Evolutionary conservation across 2,888 invertebrate species (phyloP).

Genomic region (Leuctra nigra): DNA sequence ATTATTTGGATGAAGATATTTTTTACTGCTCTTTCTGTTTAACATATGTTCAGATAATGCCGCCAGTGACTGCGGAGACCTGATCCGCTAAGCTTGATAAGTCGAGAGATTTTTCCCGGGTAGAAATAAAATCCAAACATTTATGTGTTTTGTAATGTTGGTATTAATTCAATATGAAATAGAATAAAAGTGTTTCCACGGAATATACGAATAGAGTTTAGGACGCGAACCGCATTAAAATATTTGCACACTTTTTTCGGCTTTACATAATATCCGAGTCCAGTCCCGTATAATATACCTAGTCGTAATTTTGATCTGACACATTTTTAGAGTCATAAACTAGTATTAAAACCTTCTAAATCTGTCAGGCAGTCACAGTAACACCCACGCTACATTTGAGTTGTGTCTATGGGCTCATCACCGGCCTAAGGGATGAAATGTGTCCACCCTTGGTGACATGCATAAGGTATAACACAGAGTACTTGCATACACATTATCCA

Average conservation of each 20-base stretch:
- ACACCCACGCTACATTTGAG: too few species aligned
- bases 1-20: not conserved
- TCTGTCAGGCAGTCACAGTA: too few species aligned
- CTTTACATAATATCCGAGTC: not conserved
- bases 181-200: too few species aligned
- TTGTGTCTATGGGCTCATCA: too few species aligned
- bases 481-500: too few species aligned
- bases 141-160: conserved; percentile 1
- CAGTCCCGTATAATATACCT: not conserved
- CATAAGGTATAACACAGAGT: too few species aligned
- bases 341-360: conserved; percentile 26
- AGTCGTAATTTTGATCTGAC: conserved; percentile 25
- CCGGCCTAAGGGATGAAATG: too few species aligned
- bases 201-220: too few species aligned
- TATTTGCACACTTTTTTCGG: too few species aligned
- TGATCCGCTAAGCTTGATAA: conserved; percentile 12
- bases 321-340: conserved; percentile 25
- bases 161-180: conserved; percentile 7
- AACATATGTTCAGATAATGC: conserved; percentile 15
- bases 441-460: too few species aligned
- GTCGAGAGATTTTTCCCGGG: conserved; percentile 4
- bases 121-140: not conserved
- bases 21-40: not conserved
- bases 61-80: not conserved
- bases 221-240: too few species aligned